Percentiles rank a stretch among this genome's conserved stretches.
phyloP scores from a whole-genome alignment of 2,888 invertebrate genomes.

The Polydrusus pterygomalis region DNA sequence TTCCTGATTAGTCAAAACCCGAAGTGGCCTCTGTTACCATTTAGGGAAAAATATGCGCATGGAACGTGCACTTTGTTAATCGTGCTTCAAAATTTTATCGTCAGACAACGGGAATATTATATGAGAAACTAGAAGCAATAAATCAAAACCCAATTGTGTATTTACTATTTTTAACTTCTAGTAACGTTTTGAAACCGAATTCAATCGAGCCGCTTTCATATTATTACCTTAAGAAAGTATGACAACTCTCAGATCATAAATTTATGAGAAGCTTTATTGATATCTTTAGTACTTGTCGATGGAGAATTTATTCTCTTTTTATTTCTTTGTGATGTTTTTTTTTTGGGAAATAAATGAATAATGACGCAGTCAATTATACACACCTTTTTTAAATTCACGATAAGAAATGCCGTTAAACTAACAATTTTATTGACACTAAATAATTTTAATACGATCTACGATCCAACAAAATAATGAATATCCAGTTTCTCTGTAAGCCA shows the following conservation, averaged over 20 bases:
- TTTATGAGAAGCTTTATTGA: not conserved
- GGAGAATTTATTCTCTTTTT: not conserved
- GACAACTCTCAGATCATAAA: not conserved
- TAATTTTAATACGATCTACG: not conserved
- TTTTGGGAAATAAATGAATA: not conserved
- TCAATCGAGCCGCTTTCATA: no score
- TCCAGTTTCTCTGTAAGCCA: not conserved
- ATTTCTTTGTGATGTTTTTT: not conserved
- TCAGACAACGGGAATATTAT: no score
- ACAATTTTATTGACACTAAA: not conserved
- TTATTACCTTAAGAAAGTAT: not conserved
- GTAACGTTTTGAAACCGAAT: no score
- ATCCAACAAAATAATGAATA: not conserved
- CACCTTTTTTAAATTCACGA: conserved; percentile 2
- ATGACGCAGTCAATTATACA: conserved; percentile 3
- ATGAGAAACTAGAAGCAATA: no score
- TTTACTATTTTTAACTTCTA: no score
- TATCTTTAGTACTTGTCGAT: not conserved
- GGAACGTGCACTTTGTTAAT: no score
- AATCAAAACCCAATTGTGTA: no score
- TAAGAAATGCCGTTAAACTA: not conserved
- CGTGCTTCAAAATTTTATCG: no score
- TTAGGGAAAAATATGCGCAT: no score
- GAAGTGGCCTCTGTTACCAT: no score
- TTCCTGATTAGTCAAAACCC: no score